phyloP scores from a whole-genome alignment of 2,113 vertebrate genomes.

The Coregonus clupeaformis region DNA sequence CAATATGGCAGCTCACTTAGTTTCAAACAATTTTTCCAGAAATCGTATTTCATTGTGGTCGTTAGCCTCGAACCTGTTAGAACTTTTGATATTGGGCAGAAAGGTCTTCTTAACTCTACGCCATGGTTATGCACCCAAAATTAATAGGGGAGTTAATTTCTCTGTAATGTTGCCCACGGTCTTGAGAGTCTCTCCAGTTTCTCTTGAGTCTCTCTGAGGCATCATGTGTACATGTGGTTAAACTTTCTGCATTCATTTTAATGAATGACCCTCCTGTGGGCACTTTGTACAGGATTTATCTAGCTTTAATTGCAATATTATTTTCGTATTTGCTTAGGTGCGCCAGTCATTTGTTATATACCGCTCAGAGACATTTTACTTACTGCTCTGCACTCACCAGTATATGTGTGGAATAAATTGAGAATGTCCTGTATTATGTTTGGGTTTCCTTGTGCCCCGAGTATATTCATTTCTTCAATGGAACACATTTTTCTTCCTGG shows the following conservation, averaged over 20 bases:
- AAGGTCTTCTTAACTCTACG: conserved; percentile 20
- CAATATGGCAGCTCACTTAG: conserved; percentile 40
- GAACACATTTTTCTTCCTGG: conserved; percentile 51
- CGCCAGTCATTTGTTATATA: conserved; percentile 50
- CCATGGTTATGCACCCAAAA: conserved; percentile 17
- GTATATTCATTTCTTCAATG: conserved; percentile 45
- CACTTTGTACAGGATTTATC: conserved; percentile 55
- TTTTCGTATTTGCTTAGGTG: conserved; percentile 51
- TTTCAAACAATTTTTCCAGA: conserved; percentile 31
- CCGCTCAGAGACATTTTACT: conserved; percentile 40
- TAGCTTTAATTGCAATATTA: conserved; percentile 62
- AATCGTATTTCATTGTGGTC: conserved; percentile 40
- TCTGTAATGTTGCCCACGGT: conserved; percentile 19
- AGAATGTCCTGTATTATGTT: conserved; percentile 51
- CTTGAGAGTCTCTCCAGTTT: conserved; percentile 39
- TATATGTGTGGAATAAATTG: conserved; percentile 45
- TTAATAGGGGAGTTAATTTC: conserved; percentile 40
- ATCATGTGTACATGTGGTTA: conserved; percentile 36
- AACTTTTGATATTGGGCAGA: conserved; percentile 49
- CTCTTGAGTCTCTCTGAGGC: conserved; percentile 2
- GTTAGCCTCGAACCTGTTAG: conserved; percentile 6
- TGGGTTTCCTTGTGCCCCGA: conserved; percentile 50
- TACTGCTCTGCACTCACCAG: conserved; percentile 31
- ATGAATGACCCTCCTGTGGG: conserved; percentile 50
- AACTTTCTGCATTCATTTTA: conserved; percentile 46